Base-by-base conservation (phyloP, 2,113 vertebrate species). In the Sander lucioperca region DNA sequence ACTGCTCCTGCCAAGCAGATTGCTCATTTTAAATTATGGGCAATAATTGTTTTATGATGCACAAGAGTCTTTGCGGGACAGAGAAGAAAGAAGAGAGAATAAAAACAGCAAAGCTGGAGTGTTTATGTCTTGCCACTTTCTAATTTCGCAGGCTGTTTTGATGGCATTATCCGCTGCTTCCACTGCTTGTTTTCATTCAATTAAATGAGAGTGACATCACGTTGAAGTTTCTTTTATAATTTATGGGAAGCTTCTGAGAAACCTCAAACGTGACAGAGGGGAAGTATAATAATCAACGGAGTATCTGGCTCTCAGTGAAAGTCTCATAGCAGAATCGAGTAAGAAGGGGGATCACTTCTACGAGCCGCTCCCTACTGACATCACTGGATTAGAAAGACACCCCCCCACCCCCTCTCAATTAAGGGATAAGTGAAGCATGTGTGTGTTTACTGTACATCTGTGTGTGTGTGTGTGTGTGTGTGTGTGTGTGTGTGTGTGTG, bases 31-130 rank as follows among this genome's bases (percentile, higher is more conserved):
- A 39, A 82, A 87, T 91, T 72, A 84, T 67, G 48, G 71, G 58
- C 77, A 81, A 75, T 83, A 79, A 87, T 80, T 84, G 25, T 66
- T 86, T 84, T 74, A 85, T 79, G 56, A 82, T 58, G 25, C 84
- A 69, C 63, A 64, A 61, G 64, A 78, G 58, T 59, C 64, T 76
- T 62, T 71, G 62, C n/a, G 36, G 58, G 0, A 74, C 69, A 30
- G 50, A 74, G 33, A 61, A 79, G 53, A 88, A 77, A 69, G 11
- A 71, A 43, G 18, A 57, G 11, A 11, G 19, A 25, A 18, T 39
- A 30, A 54, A 13, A 65, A 54, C 51, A 56, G 56, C 58, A 50
- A 87, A 73, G 54, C 65, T 27, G 62, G 36, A 56, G 76, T 64
- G 54, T 82, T 80, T 70, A 74, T 59, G 69, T 83, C 63, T 45